Evolutionary conservation across 35 echinoderm and acorn worm species (phyloP).

Genomic region (Apostichopus japonicus): DNA sequence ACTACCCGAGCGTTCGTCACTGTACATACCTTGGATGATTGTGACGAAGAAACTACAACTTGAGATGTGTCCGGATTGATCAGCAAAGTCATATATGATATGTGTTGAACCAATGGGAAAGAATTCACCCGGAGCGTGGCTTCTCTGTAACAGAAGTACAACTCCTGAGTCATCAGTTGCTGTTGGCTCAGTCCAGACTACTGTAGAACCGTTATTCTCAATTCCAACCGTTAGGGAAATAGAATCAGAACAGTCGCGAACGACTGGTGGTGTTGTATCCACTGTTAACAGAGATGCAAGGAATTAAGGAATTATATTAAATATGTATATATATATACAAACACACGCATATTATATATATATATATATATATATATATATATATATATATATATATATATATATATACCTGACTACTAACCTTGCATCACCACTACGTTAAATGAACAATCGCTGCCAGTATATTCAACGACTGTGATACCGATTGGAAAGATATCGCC

Average conservation of each 20-base stretch:
- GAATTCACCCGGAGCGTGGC: background rate
- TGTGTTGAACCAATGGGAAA: background rate
- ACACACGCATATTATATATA: too few relatives aligned
- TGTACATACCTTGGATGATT: background rate
- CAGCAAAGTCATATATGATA: background rate
- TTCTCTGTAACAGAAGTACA: background rate
- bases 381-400: too few relatives aligned
- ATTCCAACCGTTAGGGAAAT: background rate
- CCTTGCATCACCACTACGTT: background rate
- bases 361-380: too few relatives aligned
- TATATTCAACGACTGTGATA: background rate
- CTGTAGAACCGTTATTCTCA: background rate
- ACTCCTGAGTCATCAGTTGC: background rate
- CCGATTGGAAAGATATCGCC: background rate
- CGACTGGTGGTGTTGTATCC: background rate
- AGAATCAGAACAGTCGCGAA: background rate
- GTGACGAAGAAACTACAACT: background rate
- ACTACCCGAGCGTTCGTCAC: too few relatives aligned
- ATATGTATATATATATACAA: too few relatives aligned
- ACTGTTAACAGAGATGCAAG: background rate
- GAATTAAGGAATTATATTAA: too few relatives aligned
- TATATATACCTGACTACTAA: too few relatives aligned
- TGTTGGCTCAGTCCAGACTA: background rate
- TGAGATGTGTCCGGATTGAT: background rate
- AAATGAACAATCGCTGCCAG: background rate